These are phyloP conservation scores for Barypeithes pellucidus DNA, from an alignment of 2,888 invertebrate genomes.

Conservation along the genomic window DNA sequence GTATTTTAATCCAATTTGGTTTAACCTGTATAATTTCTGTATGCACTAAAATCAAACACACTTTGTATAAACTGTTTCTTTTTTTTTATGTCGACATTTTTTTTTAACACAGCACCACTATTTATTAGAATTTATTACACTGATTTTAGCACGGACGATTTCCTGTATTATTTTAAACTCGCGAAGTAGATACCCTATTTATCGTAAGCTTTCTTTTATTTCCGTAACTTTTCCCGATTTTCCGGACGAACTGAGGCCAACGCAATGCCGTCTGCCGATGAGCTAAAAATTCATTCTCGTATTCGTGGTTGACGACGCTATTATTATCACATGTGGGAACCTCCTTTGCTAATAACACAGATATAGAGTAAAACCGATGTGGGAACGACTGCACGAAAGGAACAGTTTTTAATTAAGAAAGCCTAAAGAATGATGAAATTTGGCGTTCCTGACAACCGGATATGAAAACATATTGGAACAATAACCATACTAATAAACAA, in stretches of 20 bases:
- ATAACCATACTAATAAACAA: too few relatives aligned
- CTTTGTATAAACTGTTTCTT: too few relatives aligned
- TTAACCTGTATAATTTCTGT: too few relatives aligned
- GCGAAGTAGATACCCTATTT: not conserved
- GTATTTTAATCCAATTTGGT: too few relatives aligned
- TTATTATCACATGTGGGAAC: slow-evolving; percentile 61
- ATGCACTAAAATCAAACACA: too few relatives aligned
- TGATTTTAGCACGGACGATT: not conserved
- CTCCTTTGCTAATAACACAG: slow-evolving; percentile 58
- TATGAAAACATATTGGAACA: too few relatives aligned
- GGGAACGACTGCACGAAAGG: slow-evolving; percentile 51
- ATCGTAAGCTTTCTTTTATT: slow-evolving; percentile 6
- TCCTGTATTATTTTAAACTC: not conserved
- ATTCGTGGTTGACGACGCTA: slow-evolving; percentile 55
- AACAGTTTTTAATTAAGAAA: slow-evolving; percentile 3
- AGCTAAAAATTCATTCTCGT: slow-evolving; percentile 59
- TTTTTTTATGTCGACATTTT: too few relatives aligned
- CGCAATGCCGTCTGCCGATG: slow-evolving; percentile 54
- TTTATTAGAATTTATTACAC: too few relatives aligned
- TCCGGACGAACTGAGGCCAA: slow-evolving; percentile 54
- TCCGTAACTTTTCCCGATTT: slow-evolving; percentile 7
- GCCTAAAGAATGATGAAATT: too few relatives aligned
- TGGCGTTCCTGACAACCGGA: too few relatives aligned
- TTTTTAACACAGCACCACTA: too few relatives aligned
- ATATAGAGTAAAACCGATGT: slow-evolving; percentile 53